A percentile compares a stretch with the other conserved stretches of the same genome.
phyloP scores from a whole-genome alignment of 2,113 vertebrate genomes.

The Ginglymostoma cirratum region DNA sequence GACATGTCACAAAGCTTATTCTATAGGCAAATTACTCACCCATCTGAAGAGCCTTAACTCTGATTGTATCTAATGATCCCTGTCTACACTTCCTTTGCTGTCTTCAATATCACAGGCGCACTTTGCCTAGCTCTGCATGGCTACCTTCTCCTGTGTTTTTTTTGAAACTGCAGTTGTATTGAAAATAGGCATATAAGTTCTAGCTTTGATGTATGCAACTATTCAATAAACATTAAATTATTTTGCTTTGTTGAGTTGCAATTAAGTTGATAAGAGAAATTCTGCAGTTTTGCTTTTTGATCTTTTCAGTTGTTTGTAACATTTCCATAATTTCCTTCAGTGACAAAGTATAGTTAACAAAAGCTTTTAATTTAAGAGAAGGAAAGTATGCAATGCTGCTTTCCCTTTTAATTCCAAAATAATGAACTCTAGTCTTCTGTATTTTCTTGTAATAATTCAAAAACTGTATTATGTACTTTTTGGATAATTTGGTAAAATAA shows the following conservation, averaged over 20 bases:
- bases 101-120: not conserved
- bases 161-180: not conserved
- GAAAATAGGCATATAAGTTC: not conserved
- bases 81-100: constrained; percentile 13
- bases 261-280: not conserved
- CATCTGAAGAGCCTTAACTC: not conserved
- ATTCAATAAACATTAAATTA: not conserved
- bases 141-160: not conserved
- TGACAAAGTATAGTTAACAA: not conserved
- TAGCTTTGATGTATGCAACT: not conserved
- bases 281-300: not conserved
- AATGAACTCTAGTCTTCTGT: not conserved
- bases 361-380: not conserved
- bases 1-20: not conserved
- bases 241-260: not conserved
- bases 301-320: not conserved
- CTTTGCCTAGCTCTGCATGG: constrained; percentile 22
- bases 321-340: not conserved
- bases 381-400: not conserved
- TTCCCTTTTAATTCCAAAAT: constrained; percentile 9
- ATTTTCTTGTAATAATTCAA: not conserved
- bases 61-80: not conserved
- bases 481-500: not conserved
- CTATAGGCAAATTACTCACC: not conserved
- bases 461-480: not conserved